These are phyloP conservation scores for Limnodromus scolopaceus DNA, from an alignment of 2,797 vertebrate genomes.

Conservation along the genomic window DNA sequence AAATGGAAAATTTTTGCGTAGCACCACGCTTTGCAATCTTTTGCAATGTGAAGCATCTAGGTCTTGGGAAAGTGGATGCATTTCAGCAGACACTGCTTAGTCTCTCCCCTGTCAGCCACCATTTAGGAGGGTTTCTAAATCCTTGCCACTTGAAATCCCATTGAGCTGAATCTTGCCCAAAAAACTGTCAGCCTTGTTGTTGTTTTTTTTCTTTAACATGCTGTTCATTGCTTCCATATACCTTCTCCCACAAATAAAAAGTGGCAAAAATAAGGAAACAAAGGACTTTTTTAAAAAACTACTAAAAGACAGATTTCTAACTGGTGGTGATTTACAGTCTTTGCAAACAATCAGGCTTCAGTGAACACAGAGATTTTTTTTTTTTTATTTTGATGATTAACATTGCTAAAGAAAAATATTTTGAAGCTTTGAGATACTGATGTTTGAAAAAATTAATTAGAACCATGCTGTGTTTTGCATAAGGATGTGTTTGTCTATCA, in stretches of 20 bases:
- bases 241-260: slow-evolving; percentile 19
- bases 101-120: not conserved
- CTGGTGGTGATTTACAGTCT: not conserved
- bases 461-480: not conserved
- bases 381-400: not conserved
- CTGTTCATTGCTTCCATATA: slow-evolving; percentile 56
- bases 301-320: not conserved
- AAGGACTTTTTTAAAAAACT: not conserved
- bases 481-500: not conserved
- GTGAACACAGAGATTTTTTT: not conserved
- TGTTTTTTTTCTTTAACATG: not conserved
- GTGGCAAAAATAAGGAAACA: not conserved
- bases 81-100: slow-evolving; percentile 17
- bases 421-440: not conserved
- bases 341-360: slow-evolving; percentile 17
- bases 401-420: slow-evolving; percentile 15
- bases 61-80: not conserved
- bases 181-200: slow-evolving; percentile 12
- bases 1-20: not conserved
- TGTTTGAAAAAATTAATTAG: slow-evolving; percentile 31
- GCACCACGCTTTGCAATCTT: not conserved
- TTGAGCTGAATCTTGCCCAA: slow-evolving; percentile 28
- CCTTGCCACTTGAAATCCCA: slow-evolving; percentile 26
- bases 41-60: not conserved
- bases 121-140: slow-evolving; percentile 12